Evolutionary conservation across 2,113 vertebrate genomes (phyloP).

Genomic region (Hassar affinis): DNA sequence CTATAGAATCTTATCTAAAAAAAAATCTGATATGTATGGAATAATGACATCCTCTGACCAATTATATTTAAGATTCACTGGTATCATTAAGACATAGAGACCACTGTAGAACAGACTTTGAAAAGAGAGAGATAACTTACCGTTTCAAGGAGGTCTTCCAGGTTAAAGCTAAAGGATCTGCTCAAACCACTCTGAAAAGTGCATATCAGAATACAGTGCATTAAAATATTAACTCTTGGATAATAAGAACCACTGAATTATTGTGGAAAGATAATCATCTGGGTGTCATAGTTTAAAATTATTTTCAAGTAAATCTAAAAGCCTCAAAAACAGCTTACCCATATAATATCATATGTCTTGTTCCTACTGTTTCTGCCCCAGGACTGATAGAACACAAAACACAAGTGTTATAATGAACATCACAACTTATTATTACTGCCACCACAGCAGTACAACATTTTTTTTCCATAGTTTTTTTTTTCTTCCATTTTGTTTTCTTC

Average conservation of each 20-base stretch:
- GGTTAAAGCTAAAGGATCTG: not conserved
- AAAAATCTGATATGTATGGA: no score
- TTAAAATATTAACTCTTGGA: not conserved
- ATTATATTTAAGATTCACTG: not conserved
- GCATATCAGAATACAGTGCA: not conserved
- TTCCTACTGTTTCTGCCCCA: not conserved
- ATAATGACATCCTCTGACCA: not conserved
- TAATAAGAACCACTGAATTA: not conserved
- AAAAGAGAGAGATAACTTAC: not conserved
- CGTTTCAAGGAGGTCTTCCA: not conserved
- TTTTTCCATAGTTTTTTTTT: no score
- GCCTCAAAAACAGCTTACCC: not conserved
- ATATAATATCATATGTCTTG: not conserved
- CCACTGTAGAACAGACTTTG: not conserved
- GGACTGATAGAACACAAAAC: not conserved
- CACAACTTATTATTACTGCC: no score
- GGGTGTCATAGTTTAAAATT: no score
- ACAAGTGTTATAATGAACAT: not conserved
- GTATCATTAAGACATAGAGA: not conserved
- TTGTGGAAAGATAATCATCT: no score
- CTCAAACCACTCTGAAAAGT: not conserved
- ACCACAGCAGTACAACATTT: no score
- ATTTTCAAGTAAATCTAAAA: not conserved
- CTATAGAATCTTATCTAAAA: no score
- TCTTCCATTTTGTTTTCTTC: no score